Conservation (phyloP, 2,888 invertebrate species). For the Colletes collaris region DNA sequence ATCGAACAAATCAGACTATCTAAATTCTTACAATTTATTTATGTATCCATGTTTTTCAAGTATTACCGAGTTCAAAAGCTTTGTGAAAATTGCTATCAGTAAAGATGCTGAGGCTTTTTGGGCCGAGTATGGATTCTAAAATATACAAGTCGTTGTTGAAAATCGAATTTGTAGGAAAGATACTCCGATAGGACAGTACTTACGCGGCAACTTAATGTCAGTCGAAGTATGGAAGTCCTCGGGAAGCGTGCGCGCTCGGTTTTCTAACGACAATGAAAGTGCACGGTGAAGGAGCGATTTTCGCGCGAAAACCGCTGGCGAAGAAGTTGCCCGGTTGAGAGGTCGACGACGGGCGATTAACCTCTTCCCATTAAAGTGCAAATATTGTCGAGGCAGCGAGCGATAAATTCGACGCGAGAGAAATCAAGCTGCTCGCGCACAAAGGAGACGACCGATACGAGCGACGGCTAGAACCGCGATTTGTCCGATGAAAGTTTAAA, state of each 20-base stretch:
- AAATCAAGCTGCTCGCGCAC: slow-evolving; percentile 30
- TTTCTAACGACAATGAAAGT: slow-evolving; percentile 50
- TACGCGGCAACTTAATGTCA: too few relatives aligned
- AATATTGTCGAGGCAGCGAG: slow-evolving; percentile 23
- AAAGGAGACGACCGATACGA: slow-evolving; percentile 1
- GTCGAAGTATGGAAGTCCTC: neutral
- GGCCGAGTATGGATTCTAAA: too few relatives aligned
- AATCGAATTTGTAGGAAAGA: too few relatives aligned
- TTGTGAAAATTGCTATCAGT: too few relatives aligned
- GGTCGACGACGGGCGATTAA: slow-evolving; percentile 49
- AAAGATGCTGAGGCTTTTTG: too few relatives aligned
- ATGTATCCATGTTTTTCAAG: too few relatives aligned
- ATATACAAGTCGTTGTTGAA: too few relatives aligned
- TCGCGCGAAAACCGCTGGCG: slow-evolving; percentile 34
- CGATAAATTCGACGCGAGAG: slow-evolving; percentile 47
- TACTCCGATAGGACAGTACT: too few relatives aligned
- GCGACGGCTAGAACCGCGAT: neutral
- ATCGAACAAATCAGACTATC: too few relatives aligned
- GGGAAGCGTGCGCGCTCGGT: slow-evolving; percentile 11
- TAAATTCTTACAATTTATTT: too few relatives aligned
- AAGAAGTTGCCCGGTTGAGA: neutral
- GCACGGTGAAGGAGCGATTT: slow-evolving; percentile 38
- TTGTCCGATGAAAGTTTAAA: neutral
- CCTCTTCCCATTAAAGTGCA: slow-evolving; percentile 49
- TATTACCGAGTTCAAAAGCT: too few relatives aligned